Conservation (phyloP, 2,888 invertebrate genomes). For the Amphimallon solstitiale region DNA sequence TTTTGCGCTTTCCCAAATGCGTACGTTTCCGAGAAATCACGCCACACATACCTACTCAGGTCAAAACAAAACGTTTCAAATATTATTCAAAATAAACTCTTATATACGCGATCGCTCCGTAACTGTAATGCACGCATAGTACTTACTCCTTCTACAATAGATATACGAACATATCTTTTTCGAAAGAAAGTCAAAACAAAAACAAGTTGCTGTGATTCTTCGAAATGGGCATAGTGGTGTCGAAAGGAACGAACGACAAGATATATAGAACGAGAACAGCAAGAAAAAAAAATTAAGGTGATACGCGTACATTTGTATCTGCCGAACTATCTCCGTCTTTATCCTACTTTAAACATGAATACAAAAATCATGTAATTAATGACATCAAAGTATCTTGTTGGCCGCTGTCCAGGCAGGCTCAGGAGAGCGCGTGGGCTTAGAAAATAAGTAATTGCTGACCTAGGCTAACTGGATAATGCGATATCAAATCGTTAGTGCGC, state of each 20-base stretch:
- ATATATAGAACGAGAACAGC: constrained; percentile 3
- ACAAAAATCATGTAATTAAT: constrained; percentile 42
- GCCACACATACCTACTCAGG: neutral
- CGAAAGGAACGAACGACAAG: neutral
- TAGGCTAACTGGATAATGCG: constrained; percentile 44
- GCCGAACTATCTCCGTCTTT: neutral
- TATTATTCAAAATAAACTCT: constrained; percentile 25
- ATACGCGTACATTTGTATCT: neutral
- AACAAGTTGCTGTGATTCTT: constrained; percentile 6
- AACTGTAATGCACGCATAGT: neutral
- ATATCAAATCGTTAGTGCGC: constrained; percentile 59
- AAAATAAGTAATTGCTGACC: constrained; percentile 43
- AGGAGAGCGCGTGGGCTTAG: constrained; percentile 44
- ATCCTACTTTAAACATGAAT: constrained; percentile 7
- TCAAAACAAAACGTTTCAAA: constrained; percentile 26
- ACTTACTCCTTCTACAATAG: neutral
- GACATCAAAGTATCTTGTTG: constrained; percentile 47
- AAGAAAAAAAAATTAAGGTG: neutral
- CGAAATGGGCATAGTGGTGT: constrained; percentile 11
- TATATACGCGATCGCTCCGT: neutral
- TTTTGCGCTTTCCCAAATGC: constrained; percentile 4
- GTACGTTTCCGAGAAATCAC: constrained; percentile 22
- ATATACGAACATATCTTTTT: neutral
- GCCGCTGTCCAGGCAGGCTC: constrained; percentile 46
- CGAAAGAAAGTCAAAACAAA: neutral